These are phyloP conservation scores for Mizuhopecten yessoensis DNA, from an alignment of 1,140 invertebrate genomes.

Conservation along the genomic window DNA sequence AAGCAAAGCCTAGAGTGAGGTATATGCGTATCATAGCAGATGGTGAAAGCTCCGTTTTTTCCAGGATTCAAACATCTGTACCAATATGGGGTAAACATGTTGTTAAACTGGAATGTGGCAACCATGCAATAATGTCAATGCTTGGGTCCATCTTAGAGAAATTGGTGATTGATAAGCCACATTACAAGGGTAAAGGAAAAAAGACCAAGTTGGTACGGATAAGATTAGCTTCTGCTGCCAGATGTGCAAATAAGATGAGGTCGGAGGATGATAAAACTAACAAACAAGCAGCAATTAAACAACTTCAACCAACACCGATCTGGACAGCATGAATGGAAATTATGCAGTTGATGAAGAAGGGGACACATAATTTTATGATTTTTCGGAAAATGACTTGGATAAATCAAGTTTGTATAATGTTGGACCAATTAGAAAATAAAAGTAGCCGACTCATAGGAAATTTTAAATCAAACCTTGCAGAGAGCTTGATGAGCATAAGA, in stretches of 20 bases:
- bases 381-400: neutral
- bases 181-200: slow-evolving; percentile 60
- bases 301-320: too few species aligned
- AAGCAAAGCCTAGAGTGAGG: slow-evolving; percentile 79
- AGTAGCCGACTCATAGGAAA: slow-evolving; percentile 77
- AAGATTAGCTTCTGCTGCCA: slow-evolving; percentile 64
- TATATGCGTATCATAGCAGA: slow-evolving; percentile 82
- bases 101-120: slow-evolving; percentile 81
- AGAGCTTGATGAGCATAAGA: slow-evolving; percentile 79
- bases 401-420: slow-evolving; percentile 49
- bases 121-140: slow-evolving; percentile 79
- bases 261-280: slow-evolving; percentile 50
- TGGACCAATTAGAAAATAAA: slow-evolving; percentile 60
- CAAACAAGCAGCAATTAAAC: too few species aligned
- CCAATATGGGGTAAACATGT: slow-evolving; percentile 76
- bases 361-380: slow-evolving; percentile 50
- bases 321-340: too few species aligned
- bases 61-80: slow-evolving; percentile 71
- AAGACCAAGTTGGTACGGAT: slow-evolving; percentile 22
- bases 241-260: slow-evolving; percentile 63
- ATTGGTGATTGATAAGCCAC: slow-evolving; percentile 53
- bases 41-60: slow-evolving; percentile 82
- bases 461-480: slow-evolving; percentile 81
- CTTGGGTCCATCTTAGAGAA: slow-evolving; percentile 74
- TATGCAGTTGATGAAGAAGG: slow-evolving; percentile 45